These are phyloP conservation scores for Malthinus flaveolus DNA, from an alignment of 2,888 invertebrate genomes.

Conservation along the genomic window DNA sequence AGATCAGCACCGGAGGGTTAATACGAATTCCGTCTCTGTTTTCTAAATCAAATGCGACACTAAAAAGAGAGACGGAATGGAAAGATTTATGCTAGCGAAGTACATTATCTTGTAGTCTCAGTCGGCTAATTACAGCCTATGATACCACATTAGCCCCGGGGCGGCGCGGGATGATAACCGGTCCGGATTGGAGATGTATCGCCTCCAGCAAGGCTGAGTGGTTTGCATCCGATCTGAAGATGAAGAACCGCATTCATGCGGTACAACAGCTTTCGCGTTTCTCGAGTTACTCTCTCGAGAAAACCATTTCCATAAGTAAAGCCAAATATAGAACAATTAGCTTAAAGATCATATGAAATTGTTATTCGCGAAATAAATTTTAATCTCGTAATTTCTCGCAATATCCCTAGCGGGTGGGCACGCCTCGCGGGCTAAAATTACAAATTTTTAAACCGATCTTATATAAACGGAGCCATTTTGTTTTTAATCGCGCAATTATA, in stretches of 20 bases:
- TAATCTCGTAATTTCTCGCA: too few relatives aligned
- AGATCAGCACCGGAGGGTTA: slow-evolving; percentile 35
- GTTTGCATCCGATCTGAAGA: slow-evolving; percentile 48
- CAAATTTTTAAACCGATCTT: not conserved
- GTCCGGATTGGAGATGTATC: slow-evolving; percentile 49
- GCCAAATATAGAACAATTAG: slow-evolving; percentile 7
- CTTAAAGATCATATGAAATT: not conserved
- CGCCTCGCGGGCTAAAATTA: too few relatives aligned
- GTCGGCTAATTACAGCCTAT: slow-evolving; percentile 61
- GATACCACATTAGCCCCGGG: slow-evolving; percentile 59
- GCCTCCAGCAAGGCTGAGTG: slow-evolving; percentile 50
- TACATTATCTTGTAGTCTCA: slow-evolving; percentile 62
- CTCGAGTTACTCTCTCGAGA: slow-evolving; percentile 28
- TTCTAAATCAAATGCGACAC: slow-evolving; percentile 26
- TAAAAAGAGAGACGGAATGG: slow-evolving; percentile 41
- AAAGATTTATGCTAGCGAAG: slow-evolving; percentile 59
- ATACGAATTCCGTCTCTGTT: slow-evolving; percentile 32
- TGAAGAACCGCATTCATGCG: slow-evolving; percentile 42
- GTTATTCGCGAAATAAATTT: too few relatives aligned
- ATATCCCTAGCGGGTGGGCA: not conserved
- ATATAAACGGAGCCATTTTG: too few relatives aligned
- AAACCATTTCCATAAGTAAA: slow-evolving; percentile 16
- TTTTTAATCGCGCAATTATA: too few relatives aligned
- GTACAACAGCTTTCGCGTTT: slow-evolving; percentile 28
- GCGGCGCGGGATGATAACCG: slow-evolving; percentile 51